Conservation (phyloP, 2,888 invertebrate genomes). For the Drosophila macrothrix region DNA sequence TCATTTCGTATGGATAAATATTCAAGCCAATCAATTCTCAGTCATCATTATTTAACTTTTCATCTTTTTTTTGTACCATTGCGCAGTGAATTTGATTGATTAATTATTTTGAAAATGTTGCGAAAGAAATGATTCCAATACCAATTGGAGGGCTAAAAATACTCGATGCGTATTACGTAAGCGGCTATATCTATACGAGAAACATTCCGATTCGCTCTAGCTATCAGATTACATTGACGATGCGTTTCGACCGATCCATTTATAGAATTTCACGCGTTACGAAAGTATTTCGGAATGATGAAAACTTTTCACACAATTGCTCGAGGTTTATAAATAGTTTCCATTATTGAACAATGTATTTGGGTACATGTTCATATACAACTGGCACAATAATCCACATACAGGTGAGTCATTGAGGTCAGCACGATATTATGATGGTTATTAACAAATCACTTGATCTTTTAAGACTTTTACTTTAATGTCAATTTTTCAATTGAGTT, state of each 20-base stretch:
- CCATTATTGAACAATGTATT: slow-evolving; percentile 24
- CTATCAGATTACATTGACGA: slow-evolving; percentile 68
- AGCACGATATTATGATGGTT: slow-evolving; percentile 12
- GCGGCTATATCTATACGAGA: slow-evolving; percentile 30
- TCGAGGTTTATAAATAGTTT: slow-evolving; percentile 49
- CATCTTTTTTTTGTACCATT: slow-evolving; percentile 10
- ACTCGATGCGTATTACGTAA: slow-evolving; percentile 62
- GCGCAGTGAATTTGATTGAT: slow-evolving; percentile 23
- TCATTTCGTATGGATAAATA: slow-evolving; percentile 9
- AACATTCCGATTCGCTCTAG: slow-evolving; percentile 48
- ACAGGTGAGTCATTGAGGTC: slow-evolving; percentile 48
- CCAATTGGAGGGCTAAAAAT: slow-evolving; percentile 39
- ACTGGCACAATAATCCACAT: slow-evolving; percentile 50
- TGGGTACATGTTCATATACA: slow-evolving; percentile 21
- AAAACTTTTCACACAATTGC: slow-evolving; percentile 47
- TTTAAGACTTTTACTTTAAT: slow-evolving; percentile 27
- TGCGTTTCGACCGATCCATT: slow-evolving; percentile 62
- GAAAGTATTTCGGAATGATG: slow-evolving; percentile 27
- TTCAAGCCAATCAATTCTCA: slow-evolving; percentile 4
- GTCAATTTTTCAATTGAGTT: slow-evolving; percentile 17
- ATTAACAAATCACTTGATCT: slow-evolving; percentile 39
- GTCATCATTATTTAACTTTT: background rate
- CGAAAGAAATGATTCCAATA: slow-evolving; percentile 13
- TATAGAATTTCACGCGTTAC: slow-evolving; percentile 57
- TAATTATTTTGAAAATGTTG: slow-evolving; percentile 34